Evolutionary conservation across 2,113 vertebrate species (phyloP).

Genomic region (Corythaeola cristata): DNA sequence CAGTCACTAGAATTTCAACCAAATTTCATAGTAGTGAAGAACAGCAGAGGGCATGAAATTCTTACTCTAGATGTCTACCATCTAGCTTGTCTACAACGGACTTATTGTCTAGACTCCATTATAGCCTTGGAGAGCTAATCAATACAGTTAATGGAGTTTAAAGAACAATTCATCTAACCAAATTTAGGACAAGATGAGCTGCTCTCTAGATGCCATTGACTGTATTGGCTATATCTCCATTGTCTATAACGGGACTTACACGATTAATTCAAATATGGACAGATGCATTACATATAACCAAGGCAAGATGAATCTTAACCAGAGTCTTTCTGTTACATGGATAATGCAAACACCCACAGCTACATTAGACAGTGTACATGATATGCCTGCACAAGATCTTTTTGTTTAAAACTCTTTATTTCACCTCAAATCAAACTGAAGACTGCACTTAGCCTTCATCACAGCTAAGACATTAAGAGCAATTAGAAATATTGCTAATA

Average conservation of each 20-base stretch:
- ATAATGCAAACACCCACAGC: not conserved
- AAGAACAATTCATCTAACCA: conserved; percentile 20
- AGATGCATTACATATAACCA: not conserved
- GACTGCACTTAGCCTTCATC: not conserved
- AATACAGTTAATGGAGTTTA: conserved; percentile 37
- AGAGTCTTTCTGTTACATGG: not conserved
- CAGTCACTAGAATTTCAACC: not conserved
- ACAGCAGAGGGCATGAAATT: not conserved
- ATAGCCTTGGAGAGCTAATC: not conserved
- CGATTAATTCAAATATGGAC: not conserved
- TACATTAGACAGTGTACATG: not conserved
- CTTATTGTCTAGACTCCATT: not conserved
- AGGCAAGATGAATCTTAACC: not conserved
- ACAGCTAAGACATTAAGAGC: not conserved
- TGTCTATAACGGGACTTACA: not conserved
- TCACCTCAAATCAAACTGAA: not conserved
- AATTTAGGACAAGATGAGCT: conserved; percentile 12
- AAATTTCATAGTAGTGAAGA: not conserved
- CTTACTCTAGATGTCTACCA: not conserved
- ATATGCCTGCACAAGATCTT: not conserved
- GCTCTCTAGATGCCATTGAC: not conserved
- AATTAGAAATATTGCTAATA: not conserved
- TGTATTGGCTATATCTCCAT: not conserved
- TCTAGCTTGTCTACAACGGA: not conserved
- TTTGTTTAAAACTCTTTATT: not conserved